Evolutionary conservation across 2,797 vertebrate genomes (phyloP), one percentile per base, ranked within the genome.

Genomic region (Rousettus madagascariensis): DNA sequence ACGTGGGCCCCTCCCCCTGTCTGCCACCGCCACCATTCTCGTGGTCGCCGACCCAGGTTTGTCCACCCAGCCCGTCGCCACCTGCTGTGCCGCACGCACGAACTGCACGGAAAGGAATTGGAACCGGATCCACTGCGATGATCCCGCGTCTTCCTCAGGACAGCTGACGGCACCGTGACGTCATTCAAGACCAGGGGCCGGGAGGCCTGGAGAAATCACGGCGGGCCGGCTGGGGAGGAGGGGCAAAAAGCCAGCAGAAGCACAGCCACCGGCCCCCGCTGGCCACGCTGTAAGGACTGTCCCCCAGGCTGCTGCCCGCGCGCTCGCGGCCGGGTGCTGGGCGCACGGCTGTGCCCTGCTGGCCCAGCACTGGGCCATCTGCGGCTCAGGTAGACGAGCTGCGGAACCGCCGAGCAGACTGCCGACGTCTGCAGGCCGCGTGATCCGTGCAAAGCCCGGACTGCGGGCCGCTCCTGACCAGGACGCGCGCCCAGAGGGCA

Each of bases 181-280:
- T 24, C 59, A 33, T 72, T 49, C 66, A 57, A n/a, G n/a, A 28
- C 15, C 3, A 2, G 19, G 30, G 59, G n/a, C 61, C 68, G 3
- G 53, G 33, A 36, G 19, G 1, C 41, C 66, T 74, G n/a, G 41
- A 55, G 46, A 33, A 8, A 8, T 26, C 17, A 24, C 61, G 4
- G 22, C 22, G 33, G 66, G 8, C 16, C 49, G 41, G 10, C 5
- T 13, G 19, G 16, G 3, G 20, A 6, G 22, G 41, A 61, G 30
- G 24, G 10, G 2, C 1, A 4, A 0, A 41, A 53, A 68, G 57
- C 6, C 7, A 41, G 7, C 72, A 46, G 43, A 30, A 71, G 3
- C 53, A 0, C 6, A 5, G 3, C 1, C 0, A 2, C 2, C n/a
- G 1, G 20, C 15, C 49, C 36, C 46, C 0, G 6, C 16, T 3